Evolutionary conservation across 2,113 vertebrate species (phyloP).

Genomic region (Columba livia): DNA sequence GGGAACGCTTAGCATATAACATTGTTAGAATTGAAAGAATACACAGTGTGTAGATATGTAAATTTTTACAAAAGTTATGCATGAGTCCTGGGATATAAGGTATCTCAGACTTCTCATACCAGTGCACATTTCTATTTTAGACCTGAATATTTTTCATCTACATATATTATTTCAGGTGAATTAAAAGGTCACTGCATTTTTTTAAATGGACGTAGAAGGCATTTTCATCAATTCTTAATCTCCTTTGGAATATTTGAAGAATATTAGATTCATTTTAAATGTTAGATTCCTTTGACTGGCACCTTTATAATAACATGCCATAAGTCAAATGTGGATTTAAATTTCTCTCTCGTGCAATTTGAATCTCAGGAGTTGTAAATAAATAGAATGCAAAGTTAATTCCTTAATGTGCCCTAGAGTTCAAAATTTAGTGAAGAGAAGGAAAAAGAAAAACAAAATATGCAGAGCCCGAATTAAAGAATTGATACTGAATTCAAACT

Average conservation of each 20-base stretch:
- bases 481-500: not conserved
- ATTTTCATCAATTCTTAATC: not conserved
- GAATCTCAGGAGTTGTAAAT: not conserved
- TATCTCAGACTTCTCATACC: not conserved
- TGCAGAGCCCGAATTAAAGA: not conserved
- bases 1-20: not conserved
- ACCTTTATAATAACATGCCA: not conserved
- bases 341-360: not conserved
- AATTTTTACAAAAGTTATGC: not conserved
- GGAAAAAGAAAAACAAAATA: not conserved
- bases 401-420: not conserved
- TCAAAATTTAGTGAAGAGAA: not conserved
- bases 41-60: too few relatives aligned
- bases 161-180: not conserved
- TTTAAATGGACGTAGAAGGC: not conserved
- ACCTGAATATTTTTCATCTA: not conserved
- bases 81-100: not conserved
- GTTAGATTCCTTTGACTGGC: not conserved
- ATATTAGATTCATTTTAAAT: not conserved
- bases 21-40: too few relatives aligned
- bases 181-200: conserved; percentile 1
- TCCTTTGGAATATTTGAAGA: not conserved
- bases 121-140: not conserved
- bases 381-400: not conserved
- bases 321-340: not conserved